Evolutionary conservation across 2,888 invertebrate genomes (phyloP).

Genomic region (Blastobasis adustella): DNA sequence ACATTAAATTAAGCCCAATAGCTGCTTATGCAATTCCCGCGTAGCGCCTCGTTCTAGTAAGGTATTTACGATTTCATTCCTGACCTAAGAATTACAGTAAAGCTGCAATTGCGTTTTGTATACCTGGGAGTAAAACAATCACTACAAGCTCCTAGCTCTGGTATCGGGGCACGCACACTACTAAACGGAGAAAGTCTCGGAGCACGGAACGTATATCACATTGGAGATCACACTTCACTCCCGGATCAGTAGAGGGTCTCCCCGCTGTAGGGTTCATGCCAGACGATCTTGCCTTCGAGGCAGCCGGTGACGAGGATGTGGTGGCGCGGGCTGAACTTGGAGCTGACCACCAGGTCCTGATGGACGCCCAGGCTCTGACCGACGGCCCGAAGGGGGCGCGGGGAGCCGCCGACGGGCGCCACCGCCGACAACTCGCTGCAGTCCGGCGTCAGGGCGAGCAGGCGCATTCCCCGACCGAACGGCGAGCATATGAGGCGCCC

Average conservation of each 20-base stretch:
- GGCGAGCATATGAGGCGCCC: slow-evolving; percentile 94
- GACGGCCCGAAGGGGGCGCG: slow-evolving; percentile 69
- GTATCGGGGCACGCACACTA: too few species aligned
- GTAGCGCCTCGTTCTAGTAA: too few species aligned
- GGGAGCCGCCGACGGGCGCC: slow-evolving; percentile 26
- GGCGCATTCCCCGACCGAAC: slow-evolving; percentile 88
- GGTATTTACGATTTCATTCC: too few species aligned
- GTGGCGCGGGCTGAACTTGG: slow-evolving; percentile 91
- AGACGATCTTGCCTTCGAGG: slow-evolving; percentile 89
- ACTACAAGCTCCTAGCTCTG: too few species aligned
- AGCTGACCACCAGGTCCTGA: slow-evolving; percentile 88
- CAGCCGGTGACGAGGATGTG: slow-evolving; percentile 93
- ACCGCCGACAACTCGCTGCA: slow-evolving; percentile 87
- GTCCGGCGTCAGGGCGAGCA: slow-evolving; percentile 84
- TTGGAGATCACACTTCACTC: slow-evolving; percentile 21
- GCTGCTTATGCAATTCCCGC: too few species aligned
- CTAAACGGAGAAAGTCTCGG: neutral
- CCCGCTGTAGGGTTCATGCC: slow-evolving; percentile 85
- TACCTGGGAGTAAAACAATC: too few species aligned
- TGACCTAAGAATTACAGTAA: too few species aligned
- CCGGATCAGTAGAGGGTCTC: slow-evolving; percentile 42
- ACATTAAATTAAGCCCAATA: too few species aligned
- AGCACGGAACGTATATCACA: slow-evolving; percentile 1
- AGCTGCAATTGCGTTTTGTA: too few species aligned
- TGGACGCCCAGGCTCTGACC: slow-evolving; percentile 82